A percentile compares a stretch with the other conserved stretches of the same genome.
Evolutionary conservation across 2,888 invertebrate genomes (phyloP).

Genomic region (Prenolepis imparis): DNA sequence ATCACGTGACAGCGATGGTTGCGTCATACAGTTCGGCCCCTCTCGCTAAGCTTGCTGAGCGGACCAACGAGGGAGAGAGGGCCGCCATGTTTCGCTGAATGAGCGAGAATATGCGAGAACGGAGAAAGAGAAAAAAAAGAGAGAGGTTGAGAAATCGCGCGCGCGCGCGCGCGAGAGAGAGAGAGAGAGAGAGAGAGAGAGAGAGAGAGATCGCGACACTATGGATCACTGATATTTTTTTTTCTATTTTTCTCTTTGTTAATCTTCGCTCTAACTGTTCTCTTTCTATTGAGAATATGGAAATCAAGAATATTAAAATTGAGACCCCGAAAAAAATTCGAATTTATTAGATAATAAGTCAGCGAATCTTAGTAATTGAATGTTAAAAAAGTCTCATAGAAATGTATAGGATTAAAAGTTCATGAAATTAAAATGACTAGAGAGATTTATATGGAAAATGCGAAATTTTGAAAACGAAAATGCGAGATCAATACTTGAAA

Average conservation of each 20-base stretch:
- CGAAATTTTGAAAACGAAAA: not conserved
- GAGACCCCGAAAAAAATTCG: not conserved
- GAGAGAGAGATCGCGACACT: conserved; percentile 54
- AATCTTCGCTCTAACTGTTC: not conserved
- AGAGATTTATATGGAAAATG: not conserved
- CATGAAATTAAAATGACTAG: too few species aligned
- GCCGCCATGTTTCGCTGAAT: conserved; percentile 82
- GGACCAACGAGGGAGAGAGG: conserved; percentile 70
- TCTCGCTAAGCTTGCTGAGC: conserved; percentile 69
- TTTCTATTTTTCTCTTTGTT: conserved; percentile 21
- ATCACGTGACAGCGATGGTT: conserved; percentile 84
- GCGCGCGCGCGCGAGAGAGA: conserved; percentile 44
- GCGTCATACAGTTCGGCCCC: conserved; percentile 83
- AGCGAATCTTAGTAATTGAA: not conserved
- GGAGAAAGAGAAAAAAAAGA: not conserved
- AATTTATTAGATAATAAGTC: not conserved
- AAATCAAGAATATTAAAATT: not conserved
- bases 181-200: conserved; percentile 41
- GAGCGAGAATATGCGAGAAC: conserved; percentile 53
- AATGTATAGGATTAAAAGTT: not conserved
- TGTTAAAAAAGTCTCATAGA: not conserved
- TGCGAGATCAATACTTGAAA: not conserved
- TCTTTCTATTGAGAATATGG: not conserved
- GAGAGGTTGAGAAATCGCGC: conserved; percentile 34
- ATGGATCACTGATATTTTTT: conserved; percentile 62